Evolutionary conservation across 1,140 invertebrate genomes (phyloP), one percentile per base, ranked within the genome.

Genomic region (Drosophila simulans): DNA sequence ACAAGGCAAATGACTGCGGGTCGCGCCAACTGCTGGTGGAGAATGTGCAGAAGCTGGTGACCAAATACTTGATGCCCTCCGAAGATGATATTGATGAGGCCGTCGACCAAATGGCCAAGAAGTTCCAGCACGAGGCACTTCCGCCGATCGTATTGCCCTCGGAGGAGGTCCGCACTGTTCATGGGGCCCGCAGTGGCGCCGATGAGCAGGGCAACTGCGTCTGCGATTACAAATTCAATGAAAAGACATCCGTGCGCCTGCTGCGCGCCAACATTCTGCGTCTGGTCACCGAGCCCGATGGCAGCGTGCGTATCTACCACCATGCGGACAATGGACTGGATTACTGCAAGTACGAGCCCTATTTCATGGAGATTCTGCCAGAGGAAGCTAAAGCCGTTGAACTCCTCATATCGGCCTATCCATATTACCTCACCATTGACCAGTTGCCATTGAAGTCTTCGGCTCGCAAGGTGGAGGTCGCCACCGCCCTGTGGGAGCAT

Each of bases 121-220:
- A 95, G 64, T 97, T 96, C 71, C 95, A 98, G 71, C 96, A 97
- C 79, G 96, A 97, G 92, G 96, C 96, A n/a, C 90, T 99, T 49
- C 98, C 98, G 2, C 98, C 98, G 0, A 93, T 95, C 39, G 90
- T 98, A 0, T 93, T 93, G 42, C 91, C 94, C 72, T 92, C 93
- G 46, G 97, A 98, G 92, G 94, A 93, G 66, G 71, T 91, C 2
- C 94, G 95, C 68, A 96, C 96, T 10, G 94, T 96, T 1, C 94
- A 94, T 89, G 94, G 94, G 22, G 95, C 95, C 65, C 95, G 95
- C 5, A 95, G 95, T 91, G 91, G 91, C n/a, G 95, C 97, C 93
- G 93, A 93, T 79, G 92, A 94, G 45, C 91, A 95, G 78, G 95
- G 95, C 4, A 80, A 93, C 54, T 94, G 97, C 20, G 92, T 91